These are phyloP conservation scores for Sardina pilchardus DNA, from an alignment of 2,113 vertebrate genomes.

Conservation along the genomic window DNA sequence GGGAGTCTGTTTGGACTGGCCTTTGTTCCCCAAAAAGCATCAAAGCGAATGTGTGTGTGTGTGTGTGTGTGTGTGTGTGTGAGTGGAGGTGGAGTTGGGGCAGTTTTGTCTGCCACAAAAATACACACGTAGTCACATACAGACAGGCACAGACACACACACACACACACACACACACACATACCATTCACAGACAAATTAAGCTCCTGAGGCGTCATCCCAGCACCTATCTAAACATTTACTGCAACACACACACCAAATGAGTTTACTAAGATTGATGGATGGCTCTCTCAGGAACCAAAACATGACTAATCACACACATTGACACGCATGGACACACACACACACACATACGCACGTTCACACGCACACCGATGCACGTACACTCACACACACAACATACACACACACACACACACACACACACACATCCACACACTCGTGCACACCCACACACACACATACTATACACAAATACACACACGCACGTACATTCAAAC, in stretches of 20 bases:
- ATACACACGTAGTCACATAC: background rate
- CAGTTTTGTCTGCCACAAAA: background rate
- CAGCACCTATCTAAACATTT: background rate
- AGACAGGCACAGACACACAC: background rate
- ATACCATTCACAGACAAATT: constrained; percentile 30
- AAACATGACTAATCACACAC: too few species aligned
- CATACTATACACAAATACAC: background rate
- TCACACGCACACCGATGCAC: constrained; percentile 33
- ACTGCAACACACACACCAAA: background rate
- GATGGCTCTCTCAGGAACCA: background rate
- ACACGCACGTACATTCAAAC: background rate
- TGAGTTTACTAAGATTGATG: background rate
- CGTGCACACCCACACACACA: background rate
- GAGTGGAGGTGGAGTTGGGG: background rate
- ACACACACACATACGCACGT: background rate
- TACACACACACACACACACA: background rate
- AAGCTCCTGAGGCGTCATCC: constrained; percentile 30
- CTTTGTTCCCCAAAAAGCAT: background rate
- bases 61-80: background rate
- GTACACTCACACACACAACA: too few species aligned
- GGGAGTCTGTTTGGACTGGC: constrained; percentile 2
- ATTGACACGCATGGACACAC: background rate
- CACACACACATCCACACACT: too few species aligned
- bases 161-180: background rate
- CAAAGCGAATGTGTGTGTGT: background rate